Evolutionary conservation across 2,888 invertebrate species (phyloP).

Genomic region (Mechanitis messenoides): DNA sequence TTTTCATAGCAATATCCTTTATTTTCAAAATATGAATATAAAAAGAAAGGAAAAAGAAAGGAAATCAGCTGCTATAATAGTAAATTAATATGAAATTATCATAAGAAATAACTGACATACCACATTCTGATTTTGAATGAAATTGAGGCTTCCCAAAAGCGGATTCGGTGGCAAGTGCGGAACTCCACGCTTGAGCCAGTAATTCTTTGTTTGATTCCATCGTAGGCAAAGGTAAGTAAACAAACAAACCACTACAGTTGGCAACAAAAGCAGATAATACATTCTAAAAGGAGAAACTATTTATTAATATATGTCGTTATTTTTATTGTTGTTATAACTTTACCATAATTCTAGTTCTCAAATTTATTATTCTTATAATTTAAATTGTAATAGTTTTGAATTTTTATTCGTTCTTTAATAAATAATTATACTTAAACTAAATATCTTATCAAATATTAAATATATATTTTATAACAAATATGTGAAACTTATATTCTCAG

Average conservation of each 20-base stretch:
- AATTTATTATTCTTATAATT: no score
- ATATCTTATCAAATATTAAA: no score
- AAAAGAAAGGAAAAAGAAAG: no score
- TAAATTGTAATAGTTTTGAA: no score
- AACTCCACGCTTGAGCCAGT: constrained; percentile 42
- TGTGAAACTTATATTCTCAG: no score
- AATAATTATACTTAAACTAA: no score
- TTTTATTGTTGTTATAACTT: no score
- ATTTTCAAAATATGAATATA: neutral
- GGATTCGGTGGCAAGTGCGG: constrained; percentile 38
- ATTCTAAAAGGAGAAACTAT: neutral
- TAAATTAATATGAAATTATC: no score
- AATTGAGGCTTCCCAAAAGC: constrained; percentile 44
- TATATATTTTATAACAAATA: no score
- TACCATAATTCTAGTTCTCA: no score
- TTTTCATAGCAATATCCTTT: neutral
- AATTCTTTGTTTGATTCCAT: constrained; percentile 23
- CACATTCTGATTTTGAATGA: constrained; percentile 40
- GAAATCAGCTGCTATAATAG: no score
- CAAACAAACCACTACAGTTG: neutral
- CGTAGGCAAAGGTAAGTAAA: neutral
- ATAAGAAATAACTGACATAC: constrained; percentile 31
- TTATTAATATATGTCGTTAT: neutral
- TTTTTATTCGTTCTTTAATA: no score
- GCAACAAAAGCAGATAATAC: neutral